A percentile compares a stretch with the other conserved stretches of the same genome.
Evolutionary conservation across 2,888 invertebrate species (phyloP).

Genomic region (Drosophila villosipedis): DNA sequence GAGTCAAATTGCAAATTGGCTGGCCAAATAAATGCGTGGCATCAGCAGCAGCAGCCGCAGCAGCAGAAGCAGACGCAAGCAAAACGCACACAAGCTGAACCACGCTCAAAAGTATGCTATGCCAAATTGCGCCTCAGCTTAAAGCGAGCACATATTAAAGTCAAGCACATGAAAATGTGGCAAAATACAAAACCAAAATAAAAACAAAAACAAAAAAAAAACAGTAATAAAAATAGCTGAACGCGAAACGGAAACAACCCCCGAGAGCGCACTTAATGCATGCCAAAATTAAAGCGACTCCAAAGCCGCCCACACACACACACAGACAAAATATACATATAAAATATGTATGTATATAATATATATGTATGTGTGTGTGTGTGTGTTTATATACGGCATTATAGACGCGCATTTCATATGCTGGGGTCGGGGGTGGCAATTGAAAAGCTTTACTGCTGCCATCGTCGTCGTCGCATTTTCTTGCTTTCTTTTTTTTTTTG

Average conservation of each 20-base stretch:
- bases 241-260: conserved; percentile 76
- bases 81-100: not conserved
- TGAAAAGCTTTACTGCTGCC: conserved; percentile 78
- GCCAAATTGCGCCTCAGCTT: conserved; percentile 39
- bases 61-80: not conserved
- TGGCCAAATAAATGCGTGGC: conserved; percentile 34
- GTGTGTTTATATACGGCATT: conserved; percentile 76
- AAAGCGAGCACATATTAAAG: conserved; percentile 39
- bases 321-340: conserved; percentile 35
- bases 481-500: conserved; percentile 63
- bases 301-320: conserved; percentile 47
- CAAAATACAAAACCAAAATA: conserved; percentile 19
- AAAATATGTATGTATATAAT: conserved; percentile 5
- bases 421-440: conserved; percentile 71
- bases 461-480: conserved; percentile 55
- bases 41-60: not conserved
- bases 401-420: conserved; percentile 72
- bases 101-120: conserved; percentile 57
- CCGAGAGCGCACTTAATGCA: conserved; percentile 82
- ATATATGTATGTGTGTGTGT: conserved; percentile 34
- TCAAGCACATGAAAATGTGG: conserved; percentile 8
- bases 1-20: conserved; percentile 59
- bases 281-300: conserved; percentile 82
- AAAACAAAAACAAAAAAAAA: conserved; percentile 21
- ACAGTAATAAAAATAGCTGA: conserved; percentile 55